Evolutionary conservation across 1,140 invertebrate genomes (phyloP).

Genomic region (Linepithema humile): DNA sequence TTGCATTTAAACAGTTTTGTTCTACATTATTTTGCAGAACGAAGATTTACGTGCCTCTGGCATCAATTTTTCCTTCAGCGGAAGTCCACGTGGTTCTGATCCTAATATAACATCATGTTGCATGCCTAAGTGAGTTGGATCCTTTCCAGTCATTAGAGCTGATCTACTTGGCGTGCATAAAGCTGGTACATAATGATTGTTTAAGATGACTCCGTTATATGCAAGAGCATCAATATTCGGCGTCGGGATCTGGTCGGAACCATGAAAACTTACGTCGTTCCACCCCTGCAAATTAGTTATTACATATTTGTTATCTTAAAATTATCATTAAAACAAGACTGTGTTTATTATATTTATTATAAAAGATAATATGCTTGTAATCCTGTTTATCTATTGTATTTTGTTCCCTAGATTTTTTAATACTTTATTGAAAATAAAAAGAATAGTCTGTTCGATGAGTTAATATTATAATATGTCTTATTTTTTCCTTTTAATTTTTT

Average conservation of each 20-base stretch:
- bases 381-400: no score
- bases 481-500: no score
- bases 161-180: constrained; percentile 92
- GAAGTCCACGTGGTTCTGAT: constrained; percentile 90
- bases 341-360: no score
- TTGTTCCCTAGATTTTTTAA: no score
- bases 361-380: no score
- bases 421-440: no score
- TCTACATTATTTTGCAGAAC: neutral
- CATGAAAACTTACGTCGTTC: constrained; percentile 96
- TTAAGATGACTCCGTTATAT: constrained; percentile 90
- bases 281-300: constrained; percentile 92
- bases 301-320: no score
- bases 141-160: constrained; percentile 92
- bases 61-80: constrained; percentile 89
- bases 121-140: constrained; percentile 92
- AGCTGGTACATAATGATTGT: constrained; percentile 90
- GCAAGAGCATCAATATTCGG: constrained; percentile 94
- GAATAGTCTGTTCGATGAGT: no score
- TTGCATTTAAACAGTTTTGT: neutral
- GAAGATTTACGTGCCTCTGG: constrained; percentile 84
- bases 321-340: no score
- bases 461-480: no score
- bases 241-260: constrained; percentile 92
- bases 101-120: constrained; percentile 91